Evolutionary conservation across 2,797 vertebrate species (phyloP).

Genomic region (Pantherophis vulpinus): DNA sequence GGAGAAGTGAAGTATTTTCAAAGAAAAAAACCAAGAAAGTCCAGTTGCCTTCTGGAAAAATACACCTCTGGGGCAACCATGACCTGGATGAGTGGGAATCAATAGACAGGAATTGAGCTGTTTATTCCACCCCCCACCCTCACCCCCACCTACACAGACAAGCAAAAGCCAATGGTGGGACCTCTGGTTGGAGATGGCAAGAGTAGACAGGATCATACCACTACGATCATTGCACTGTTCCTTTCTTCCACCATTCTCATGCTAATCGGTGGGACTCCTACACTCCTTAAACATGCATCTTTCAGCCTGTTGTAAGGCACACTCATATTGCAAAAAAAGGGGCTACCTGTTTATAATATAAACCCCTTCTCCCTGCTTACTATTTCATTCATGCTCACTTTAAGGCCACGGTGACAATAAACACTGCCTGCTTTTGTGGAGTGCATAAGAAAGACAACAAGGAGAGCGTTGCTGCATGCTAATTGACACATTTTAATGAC

Average conservation of each 20-base stretch:
- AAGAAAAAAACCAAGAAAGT: not conserved
- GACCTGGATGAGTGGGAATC: not conserved
- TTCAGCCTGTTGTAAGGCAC: not conserved
- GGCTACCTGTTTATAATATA: not conserved
- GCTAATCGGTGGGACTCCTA: not conserved
- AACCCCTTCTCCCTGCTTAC: not conserved
- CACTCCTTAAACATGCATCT: not conserved
- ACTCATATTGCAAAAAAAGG: not conserved
- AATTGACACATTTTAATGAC: conserved; percentile 86
- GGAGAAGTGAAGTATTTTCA: not conserved
- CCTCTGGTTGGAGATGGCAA: not conserved
- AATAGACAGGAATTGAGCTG: not conserved
- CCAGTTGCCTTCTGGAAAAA: not conserved
- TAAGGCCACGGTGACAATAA: not conserved
- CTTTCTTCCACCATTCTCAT: not conserved
- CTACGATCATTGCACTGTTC: not conserved
- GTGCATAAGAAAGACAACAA: conserved; percentile 42
- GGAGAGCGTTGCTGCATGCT: conserved; percentile 81
- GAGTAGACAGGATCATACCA: not conserved
- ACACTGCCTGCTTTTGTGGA: conserved; percentile 6
- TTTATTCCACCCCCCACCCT: not conserved
- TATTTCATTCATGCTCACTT: not conserved
- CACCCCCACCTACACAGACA: not conserved
- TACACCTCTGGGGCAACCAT: not conserved
- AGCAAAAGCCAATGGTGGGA: not conserved